Conservation (phyloP, 2,888 invertebrate genomes). For the Steromphala cineraria region DNA sequence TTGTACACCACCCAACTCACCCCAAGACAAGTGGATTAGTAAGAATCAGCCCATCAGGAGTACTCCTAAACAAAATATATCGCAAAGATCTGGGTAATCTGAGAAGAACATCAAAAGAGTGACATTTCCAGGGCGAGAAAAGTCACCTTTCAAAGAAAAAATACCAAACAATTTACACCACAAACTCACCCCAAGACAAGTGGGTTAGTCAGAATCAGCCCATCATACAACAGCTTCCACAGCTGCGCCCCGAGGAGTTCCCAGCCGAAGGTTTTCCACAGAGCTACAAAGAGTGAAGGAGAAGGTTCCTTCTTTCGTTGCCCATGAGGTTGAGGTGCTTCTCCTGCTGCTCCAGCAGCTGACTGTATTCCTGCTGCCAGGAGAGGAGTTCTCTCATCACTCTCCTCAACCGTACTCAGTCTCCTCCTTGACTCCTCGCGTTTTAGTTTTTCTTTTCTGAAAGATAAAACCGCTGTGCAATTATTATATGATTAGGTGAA, state of each 20-base stretch:
- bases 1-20: too few relatives aligned
- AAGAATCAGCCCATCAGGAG: too few relatives aligned
- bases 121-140: too few relatives aligned
- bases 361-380: not conserved
- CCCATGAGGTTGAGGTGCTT: not conserved
- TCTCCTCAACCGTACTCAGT: slow-evolving; percentile 3
- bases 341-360: not conserved
- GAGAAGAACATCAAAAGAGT: too few relatives aligned
- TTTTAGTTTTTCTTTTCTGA: too few relatives aligned
- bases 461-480: too few relatives aligned
- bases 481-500: too few relatives aligned
- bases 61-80: too few relatives aligned
- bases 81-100: too few relatives aligned
- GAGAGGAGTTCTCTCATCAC: slow-evolving; percentile 69
- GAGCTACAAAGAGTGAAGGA: slow-evolving; percentile 53
- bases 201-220: slow-evolving; percentile 54
- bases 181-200: slow-evolving; percentile 47
- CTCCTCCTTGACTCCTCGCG: slow-evolving; percentile 3
- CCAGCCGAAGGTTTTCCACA: slow-evolving; percentile 62
- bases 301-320: slow-evolving; percentile 70
- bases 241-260: slow-evolving; percentile 58
- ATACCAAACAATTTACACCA: too few relatives aligned
- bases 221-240: slow-evolving; percentile 62
- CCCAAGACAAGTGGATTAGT: too few relatives aligned
- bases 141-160: too few relatives aligned